Conservation (phyloP, 2,888 invertebrate genomes). For the Pseudanteris insignis region DNA sequence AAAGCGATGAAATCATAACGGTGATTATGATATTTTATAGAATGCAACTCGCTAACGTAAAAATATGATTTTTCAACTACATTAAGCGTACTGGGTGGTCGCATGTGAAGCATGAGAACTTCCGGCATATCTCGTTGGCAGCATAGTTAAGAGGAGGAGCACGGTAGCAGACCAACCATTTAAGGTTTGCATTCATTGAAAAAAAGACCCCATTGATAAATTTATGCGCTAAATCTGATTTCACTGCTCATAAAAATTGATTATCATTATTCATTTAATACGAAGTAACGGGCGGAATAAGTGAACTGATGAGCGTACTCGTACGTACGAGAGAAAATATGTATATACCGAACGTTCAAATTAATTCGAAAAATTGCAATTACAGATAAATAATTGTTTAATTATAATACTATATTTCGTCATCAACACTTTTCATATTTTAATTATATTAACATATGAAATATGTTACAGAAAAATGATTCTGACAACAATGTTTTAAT, state of each 20-base stretch:
- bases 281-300: constrained; percentile 1
- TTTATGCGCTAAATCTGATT: constrained; percentile 3
- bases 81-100: constrained; percentile 38
- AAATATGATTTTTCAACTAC: constrained; percentile 16
- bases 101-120: constrained; percentile 43
- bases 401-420: too few relatives aligned
- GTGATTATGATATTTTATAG: too few relatives aligned
- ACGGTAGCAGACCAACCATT: constrained; percentile 25
- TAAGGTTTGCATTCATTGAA: constrained; percentile 29
- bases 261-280: constrained; percentile 15
- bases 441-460: too few relatives aligned
- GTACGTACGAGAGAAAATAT: too few relatives aligned
- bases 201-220: constrained; percentile 32
- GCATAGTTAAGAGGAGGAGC: constrained; percentile 24
- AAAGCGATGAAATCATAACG: too few relatives aligned
- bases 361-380: too few relatives aligned
- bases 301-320: constrained; percentile 13
- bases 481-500: too few relatives aligned
- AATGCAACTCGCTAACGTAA: too few relatives aligned
- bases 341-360: too few relatives aligned
- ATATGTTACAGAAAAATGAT: too few relatives aligned
- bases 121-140: constrained; percentile 41
- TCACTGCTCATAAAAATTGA: constrained; percentile 8
- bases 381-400: too few relatives aligned
- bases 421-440: too few relatives aligned